Evolutionary conservation across 1,140 invertebrate species (phyloP).

Genomic region (Drosophila bocki): DNA sequence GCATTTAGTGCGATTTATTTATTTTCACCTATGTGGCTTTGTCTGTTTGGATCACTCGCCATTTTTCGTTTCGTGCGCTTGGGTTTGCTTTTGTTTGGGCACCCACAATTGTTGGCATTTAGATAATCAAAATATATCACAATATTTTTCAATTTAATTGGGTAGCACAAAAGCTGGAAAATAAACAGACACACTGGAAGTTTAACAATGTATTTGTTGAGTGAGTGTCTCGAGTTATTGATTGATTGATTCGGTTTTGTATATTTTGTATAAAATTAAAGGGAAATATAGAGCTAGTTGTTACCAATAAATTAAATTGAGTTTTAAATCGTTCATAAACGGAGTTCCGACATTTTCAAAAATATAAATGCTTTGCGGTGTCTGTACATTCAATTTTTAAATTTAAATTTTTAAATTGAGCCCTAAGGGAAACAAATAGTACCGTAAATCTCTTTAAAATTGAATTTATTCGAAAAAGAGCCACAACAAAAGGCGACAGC

Average conservation of each 20-base stretch:
- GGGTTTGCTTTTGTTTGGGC: constrained; percentile 26
- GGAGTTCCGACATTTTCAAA: neutral
- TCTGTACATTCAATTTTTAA: neutral
- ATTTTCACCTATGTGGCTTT: constrained; percentile 39
- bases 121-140: constrained; percentile 59
- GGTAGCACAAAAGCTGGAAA: constrained; percentile 20
- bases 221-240: neutral
- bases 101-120: constrained; percentile 45
- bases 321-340: neutral
- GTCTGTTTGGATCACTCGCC: constrained; percentile 9
- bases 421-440: neutral
- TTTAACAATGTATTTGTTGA: constrained; percentile 33
- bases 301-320: neutral
- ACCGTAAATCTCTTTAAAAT: constrained; percentile 20
- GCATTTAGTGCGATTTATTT: constrained; percentile 47
- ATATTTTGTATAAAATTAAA: neutral
- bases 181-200: neutral
- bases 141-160: constrained; percentile 69
- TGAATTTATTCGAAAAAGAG: constrained; percentile 19
- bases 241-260: neutral
- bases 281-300: neutral
- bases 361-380: neutral
- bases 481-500: constrained; percentile 44
- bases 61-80: constrained; percentile 47
- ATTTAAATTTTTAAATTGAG: neutral